Base-by-base conservation (phyloP, 2,113 vertebrate species). In the Harpagus bidentatus region DNA sequence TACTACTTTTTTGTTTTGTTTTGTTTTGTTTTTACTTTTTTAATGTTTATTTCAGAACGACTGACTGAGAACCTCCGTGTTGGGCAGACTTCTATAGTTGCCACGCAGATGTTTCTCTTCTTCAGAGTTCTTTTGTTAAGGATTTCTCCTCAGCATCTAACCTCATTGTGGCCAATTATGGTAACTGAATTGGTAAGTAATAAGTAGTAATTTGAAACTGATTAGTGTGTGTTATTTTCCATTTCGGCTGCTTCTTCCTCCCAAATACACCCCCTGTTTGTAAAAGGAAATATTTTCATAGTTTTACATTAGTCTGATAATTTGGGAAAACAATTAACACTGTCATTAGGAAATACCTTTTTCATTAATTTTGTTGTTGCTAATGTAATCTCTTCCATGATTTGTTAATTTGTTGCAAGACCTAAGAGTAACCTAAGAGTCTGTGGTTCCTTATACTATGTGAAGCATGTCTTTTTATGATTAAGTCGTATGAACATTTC, bases 111-210 rank as follows among this genome's bases (percentile, higher is more conserved):
- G 98, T 99, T 99, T 97, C 98, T 99, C 47, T 99, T 99, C 98
- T 99, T 99, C 98, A 99, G 99, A 79, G 99, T 99, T 92, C 98
- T 99, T 66, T 82, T 99, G 94, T 85, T 99, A 93, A 98, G 99
- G 95, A 99, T 99, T 97, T 99, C 99, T 32, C 98, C 99, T 74
- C 99, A 99, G 69, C 99, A 99, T 92, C 98, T 99, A 88, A 99
- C 99, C 74, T 99, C 99, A 0, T 88, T 99, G 73, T 99, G 99
- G 99, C 99, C 99, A 43, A 99, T 99, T 91, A 99, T 99, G 99
- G 99, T 99, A 77, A 99, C 99, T 71, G 99, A 99, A 93, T 80
- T 99, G 98, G 99, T 99, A 93, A 98, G 98, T 84, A 74, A 45
- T 17, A 29, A 82, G 28, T 50, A 80, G 42, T 59, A 9, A 69